Evolutionary conservation across 2,888 invertebrate species (phyloP), one percentile per base, ranked within the genome.

Genomic region (Philereme vetulata): DNA sequence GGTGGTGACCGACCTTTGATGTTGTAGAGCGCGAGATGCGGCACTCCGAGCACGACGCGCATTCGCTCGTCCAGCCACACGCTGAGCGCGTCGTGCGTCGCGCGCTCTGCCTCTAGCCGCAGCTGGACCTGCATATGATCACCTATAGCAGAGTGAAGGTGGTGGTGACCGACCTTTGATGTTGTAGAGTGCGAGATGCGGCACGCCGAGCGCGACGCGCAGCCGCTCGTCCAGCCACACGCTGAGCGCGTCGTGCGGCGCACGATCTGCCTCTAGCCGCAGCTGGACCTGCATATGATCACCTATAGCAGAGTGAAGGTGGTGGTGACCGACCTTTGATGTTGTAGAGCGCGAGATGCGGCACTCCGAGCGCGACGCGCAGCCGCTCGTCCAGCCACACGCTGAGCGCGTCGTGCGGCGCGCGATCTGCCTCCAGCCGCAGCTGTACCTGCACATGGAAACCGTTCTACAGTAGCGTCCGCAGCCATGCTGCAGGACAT

Each of bases 351-450:
- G 95, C 77, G 36, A 87, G 80, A 81, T 96, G 96, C 0, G 97
- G 97, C 82, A 98, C 95, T 59, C 94, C 94, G 75, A 78, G 96
- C 87, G 95, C 92, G 0, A 95, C 94, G 9, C 96, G 90, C 62
- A 96, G 90, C 65, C 95, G 94, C 70, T 96, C 96, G 5, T 96
- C 95, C 82, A 97, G 97, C 98, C 98, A 98, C 71, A 97, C 93
- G 36, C 94, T 89, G 50, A 97, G 87, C 72, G 96, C 95, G 61
- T 96, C 95, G 40, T 95, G 96, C 2, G 92, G 88, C 48, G 90
- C 86, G 58, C 92, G 85, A 67, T 86, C 87, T 43, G 84, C 81
- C 46, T 80, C 77, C 44, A 88, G 74, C 10, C 90, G 85, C 68
- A 93, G 69, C 54, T 72, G 77, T 65, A 82, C 70, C 60, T 53